These are phyloP conservation scores for Agapostemon virescens DNA, from an alignment of 2,888 invertebrate species.

Conservation along the genomic window DNA sequence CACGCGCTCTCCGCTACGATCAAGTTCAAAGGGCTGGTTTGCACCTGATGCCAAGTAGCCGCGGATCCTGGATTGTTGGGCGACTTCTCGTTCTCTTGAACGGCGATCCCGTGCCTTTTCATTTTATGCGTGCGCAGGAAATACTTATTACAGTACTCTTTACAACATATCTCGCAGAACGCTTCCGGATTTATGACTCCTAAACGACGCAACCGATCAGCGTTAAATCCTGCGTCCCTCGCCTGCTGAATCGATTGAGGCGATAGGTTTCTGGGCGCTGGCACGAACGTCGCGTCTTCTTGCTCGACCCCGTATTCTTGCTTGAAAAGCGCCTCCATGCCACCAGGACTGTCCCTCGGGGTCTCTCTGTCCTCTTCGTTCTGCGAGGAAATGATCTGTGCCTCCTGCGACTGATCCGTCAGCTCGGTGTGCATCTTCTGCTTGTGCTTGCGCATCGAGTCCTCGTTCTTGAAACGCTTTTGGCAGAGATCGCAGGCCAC, in stretches of 20 bases:
- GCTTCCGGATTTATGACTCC: slow-evolving; percentile 93
- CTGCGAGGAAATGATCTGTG: slow-evolving; percentile 34
- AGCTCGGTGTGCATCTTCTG: slow-evolving; percentile 84
- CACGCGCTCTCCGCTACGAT: slow-evolving; percentile 86
- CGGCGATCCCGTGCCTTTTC: slow-evolving; percentile 93
- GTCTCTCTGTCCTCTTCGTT: slow-evolving; percentile 70
- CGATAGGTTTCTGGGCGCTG: slow-evolving; percentile 70
- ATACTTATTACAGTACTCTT: slow-evolving; percentile 96
- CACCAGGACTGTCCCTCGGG: slow-evolving; percentile 72
- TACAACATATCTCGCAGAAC: slow-evolving; percentile 96
- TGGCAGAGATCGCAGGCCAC: slow-evolving; percentile 87
- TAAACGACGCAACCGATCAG: slow-evolving; percentile 87
- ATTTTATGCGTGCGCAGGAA: slow-evolving; percentile 95
- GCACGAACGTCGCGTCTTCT: slow-evolving; percentile 74
- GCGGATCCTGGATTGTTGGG: slow-evolving; percentile 77
- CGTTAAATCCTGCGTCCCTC: slow-evolving; percentile 87
- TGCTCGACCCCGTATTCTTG: slow-evolving; percentile 78
- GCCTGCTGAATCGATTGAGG: slow-evolving; percentile 83
- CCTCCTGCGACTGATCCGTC: slow-evolving; percentile 65
- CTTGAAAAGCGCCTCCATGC: slow-evolving; percentile 76
- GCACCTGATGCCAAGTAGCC: slow-evolving; percentile 82
- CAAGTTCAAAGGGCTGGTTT: slow-evolving; percentile 89
- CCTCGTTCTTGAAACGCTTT: slow-evolving; percentile 88
- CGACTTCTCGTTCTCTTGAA: slow-evolving; percentile 83
- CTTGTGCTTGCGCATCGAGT: slow-evolving; percentile 87